Evolutionary conservation across 2,113 vertebrate genomes (phyloP), one percentile per base, ranked within the genome.

Genomic region (Atractosteus spatula): DNA sequence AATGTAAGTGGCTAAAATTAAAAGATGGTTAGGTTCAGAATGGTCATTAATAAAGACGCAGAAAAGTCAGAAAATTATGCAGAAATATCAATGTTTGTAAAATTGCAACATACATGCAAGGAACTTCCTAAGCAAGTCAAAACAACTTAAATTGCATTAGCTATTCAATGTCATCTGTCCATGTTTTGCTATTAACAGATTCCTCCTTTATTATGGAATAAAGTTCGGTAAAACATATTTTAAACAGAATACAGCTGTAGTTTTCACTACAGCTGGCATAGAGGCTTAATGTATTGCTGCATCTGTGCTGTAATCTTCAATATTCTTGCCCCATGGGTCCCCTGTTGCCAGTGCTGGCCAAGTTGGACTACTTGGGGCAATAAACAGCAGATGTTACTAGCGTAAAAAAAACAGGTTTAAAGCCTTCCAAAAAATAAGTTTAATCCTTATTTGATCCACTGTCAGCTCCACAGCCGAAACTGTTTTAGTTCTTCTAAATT

Each of bases 231-330:
- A 51, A 51, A 51, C 14, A 59, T 59, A n/a, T 7, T 13, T 59
- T 59, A 13, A 59, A 59, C 11, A 59, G 14, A n/a, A 16, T 13
- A n/a, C n/a, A 59, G 11, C 13, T 2, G 14, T 59, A 59, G 57
- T 59, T 4, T n/a, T 8, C 10, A 59, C 4, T 13, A 59, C 5
- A 13, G n/a, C 57, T 59, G 57, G 57, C 57, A 59, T 59, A 13
- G n/a, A n/a, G 14, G 4, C 57, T n/a, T 59, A 59, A 59, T 59
- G 57, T 13, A 7, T 59, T 59, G 5, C 57, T 59, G 14, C 5
- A 59, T 59, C 57, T 59, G 57, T 59, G 57, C 57, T 59, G 57
- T 59, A n/a, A 13, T 59, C 57, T 59, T n/a, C 57, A 59, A 14
- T 59, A 59, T 4, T 59, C 13, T 3, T 6, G 57, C 57, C 57